Evolutionary conservation across 2,113 vertebrate genomes (phyloP).

Genomic region (Numenius arquata): DNA sequence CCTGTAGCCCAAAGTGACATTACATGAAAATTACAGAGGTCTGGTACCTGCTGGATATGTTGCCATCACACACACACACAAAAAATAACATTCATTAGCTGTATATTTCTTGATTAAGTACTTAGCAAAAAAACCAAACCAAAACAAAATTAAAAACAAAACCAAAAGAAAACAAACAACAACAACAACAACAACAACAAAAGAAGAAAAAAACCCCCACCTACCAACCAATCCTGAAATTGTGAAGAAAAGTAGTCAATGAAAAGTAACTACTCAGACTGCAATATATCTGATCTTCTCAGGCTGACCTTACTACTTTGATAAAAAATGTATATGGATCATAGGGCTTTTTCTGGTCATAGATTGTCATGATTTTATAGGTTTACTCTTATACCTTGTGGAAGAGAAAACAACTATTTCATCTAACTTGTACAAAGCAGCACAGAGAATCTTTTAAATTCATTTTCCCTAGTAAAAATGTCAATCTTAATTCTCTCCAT

Average conservation of each 20-base stretch:
- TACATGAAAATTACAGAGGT: not conserved
- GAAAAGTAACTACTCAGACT: not conserved
- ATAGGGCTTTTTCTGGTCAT: not conserved
- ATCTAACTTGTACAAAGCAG: not conserved
- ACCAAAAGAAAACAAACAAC: not conserved
- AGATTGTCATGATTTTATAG: not conserved
- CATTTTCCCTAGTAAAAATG: not conserved
- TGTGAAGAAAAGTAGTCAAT: not conserved
- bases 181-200: not conserved
- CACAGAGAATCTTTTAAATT: not conserved
- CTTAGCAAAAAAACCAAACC: not conserved
- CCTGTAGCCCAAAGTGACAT: accelerated
- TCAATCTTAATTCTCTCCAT: not conserved
- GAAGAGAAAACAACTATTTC: not conserved
- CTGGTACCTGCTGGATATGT: not conserved
- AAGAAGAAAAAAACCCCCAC: too few relatives aligned
- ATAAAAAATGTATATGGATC: not conserved
- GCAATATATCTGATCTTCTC: not conserved
- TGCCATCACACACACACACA: not conserved
- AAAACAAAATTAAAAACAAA: too few relatives aligned
- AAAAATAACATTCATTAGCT: not conserved
- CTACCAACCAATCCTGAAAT: not conserved
- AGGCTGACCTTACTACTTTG: not conserved
- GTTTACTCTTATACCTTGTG: not conserved
- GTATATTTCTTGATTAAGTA: not conserved